Evolutionary conservation across 2,113 vertebrate species (phyloP).

Genomic region (Zosterops borbonicus): DNA sequence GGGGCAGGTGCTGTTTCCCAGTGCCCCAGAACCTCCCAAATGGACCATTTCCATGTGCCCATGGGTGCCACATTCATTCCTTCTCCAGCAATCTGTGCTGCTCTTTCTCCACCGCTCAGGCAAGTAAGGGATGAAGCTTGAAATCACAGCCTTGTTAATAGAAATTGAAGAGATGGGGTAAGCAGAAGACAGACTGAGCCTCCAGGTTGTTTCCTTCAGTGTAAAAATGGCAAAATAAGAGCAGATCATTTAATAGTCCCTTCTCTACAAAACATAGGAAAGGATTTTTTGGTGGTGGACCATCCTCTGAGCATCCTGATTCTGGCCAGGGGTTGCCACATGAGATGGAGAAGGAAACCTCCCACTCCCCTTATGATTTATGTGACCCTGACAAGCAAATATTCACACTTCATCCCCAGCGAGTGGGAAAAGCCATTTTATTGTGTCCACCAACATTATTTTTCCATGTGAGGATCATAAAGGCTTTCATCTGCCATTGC

Average conservation of each 20-base stretch:
- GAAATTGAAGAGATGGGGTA: neutral
- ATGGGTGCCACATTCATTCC: neutral
- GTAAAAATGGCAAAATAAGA: neutral
- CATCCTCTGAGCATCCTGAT: neutral
- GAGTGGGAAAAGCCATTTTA: neutral
- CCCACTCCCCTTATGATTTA: fast-evolving
- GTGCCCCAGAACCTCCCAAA: neutral
- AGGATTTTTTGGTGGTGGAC: neutral
- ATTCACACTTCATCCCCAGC: neutral
- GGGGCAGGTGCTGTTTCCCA: neutral
- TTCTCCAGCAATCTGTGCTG: fast-evolving
- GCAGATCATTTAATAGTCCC: neutral
- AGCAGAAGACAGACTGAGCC: neutral
- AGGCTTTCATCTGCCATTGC: neutral
- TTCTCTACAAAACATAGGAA: neutral
- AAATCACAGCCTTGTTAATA: neutral
- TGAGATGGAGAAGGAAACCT: fast-evolving
- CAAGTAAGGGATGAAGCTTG: neutral
- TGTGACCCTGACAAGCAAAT: neutral
- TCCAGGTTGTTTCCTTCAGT: neutral
- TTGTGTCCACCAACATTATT: fast-evolving
- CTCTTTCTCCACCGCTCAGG: neutral
- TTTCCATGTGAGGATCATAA: neutral
- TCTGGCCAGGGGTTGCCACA: fast-evolving
- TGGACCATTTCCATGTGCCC: fast-evolving